These are phyloP conservation scores for Tachuris rubrigastra DNA, from an alignment of 2,113 vertebrate genomes.

Conservation along the genomic window DNA sequence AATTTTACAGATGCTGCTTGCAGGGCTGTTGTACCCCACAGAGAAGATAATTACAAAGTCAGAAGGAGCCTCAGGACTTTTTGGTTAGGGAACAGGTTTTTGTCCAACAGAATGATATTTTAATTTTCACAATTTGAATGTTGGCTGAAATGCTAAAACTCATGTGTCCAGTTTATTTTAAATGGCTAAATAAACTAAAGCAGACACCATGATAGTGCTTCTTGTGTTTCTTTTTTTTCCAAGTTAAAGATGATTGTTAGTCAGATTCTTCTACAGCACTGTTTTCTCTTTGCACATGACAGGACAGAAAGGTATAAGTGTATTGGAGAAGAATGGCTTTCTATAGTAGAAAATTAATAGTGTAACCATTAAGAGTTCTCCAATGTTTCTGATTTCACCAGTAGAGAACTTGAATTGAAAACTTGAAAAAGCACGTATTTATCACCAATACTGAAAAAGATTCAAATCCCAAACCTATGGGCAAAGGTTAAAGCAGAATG, in stretches of 20 bases:
- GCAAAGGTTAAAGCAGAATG: background rate
- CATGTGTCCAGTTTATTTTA: background rate
- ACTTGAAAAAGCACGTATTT: background rate
- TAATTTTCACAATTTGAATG: conserved; percentile 35
- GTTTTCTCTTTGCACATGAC: background rate
- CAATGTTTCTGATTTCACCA: background rate
- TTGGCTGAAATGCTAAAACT: conserved; percentile 1
- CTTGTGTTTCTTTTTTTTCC: background rate
- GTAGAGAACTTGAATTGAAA: background rate
- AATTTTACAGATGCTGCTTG: conserved; percentile 18
- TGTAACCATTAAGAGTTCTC: background rate
- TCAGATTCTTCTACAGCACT: background rate
- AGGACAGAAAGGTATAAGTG: background rate
- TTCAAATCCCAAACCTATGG: background rate
- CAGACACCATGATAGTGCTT: background rate
- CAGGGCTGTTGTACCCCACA: background rate
- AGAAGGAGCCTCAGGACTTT: conserved; percentile 38
- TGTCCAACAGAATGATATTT: conserved; percentile 49
- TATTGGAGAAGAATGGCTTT: background rate
- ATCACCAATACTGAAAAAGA: background rate
- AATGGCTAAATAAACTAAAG: background rate
- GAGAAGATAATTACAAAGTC: conserved; percentile 57
- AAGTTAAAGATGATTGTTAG: background rate
- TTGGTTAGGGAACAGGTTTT: background rate
- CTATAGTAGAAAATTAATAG: background rate